Percentiles rank a stretch among this genome's conserved stretches.
Conservation (phyloP, 2,113 vertebrate genomes). For the Tragelaphus scriptus region DNA sequence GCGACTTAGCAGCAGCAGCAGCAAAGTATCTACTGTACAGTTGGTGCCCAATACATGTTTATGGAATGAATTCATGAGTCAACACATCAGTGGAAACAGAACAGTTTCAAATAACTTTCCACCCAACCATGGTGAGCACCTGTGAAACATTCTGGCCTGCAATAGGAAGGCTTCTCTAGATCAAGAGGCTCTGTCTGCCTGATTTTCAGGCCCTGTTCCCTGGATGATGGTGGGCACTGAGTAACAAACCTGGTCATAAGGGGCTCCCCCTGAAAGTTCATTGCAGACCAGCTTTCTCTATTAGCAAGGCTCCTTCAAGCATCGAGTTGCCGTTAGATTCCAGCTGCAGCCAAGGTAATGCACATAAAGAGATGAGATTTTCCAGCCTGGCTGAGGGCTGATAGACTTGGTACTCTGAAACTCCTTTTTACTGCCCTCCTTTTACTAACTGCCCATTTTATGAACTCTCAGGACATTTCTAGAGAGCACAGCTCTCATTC, state of each 20-base stretch:
- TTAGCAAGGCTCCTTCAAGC: not conserved
- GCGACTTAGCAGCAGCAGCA: too few species aligned
- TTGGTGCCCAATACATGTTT: not conserved
- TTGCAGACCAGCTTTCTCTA: not conserved
- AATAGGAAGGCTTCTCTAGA: not conserved
- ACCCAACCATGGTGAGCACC: not conserved
- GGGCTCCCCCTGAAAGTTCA: not conserved
- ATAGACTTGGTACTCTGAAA: not conserved
- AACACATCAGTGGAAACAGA: not conserved
- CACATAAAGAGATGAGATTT: not conserved
- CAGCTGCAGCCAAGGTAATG: not conserved
- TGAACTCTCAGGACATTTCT: slow-evolving; percentile 40
- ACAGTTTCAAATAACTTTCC: not conserved
- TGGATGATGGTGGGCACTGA: not conserved
- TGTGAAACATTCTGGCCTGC: not conserved
- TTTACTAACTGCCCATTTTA: slow-evolving; percentile 63
- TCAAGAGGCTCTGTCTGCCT: not conserved
- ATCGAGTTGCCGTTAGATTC: not conserved
- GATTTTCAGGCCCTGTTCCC: not conserved
- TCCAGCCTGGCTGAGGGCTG: not conserved
- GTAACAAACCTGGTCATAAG: not conserved
- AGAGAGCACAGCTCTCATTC: not conserved
- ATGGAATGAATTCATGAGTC: not conserved
- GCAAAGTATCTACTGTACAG: not conserved
- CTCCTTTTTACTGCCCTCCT: slow-evolving; percentile 33